Base-by-base conservation (phyloP, 2,888 invertebrate genomes). In the Athrips mouffetella region DNA sequence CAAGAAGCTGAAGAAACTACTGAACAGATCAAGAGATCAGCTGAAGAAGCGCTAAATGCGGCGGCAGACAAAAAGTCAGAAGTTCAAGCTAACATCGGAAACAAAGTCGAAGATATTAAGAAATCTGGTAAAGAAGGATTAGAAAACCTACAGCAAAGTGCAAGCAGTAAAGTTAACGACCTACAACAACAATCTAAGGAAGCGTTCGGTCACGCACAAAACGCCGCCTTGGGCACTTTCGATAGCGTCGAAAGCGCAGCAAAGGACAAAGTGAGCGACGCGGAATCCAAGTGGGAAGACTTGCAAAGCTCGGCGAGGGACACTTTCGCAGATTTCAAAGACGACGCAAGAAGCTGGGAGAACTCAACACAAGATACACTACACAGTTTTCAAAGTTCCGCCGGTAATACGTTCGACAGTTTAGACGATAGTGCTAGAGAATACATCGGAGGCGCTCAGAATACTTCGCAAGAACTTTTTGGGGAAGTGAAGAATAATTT, bases 321-420 rank as follows among this genome's bases (percentile, higher is more conserved):
- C 49, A 87, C 87, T 15, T 86, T 67, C 59, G 87, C 86, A 8
- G 81, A 78, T 35, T 70, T 81, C 51, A 77, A 67, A 52, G 86
- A 87, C 52, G 86, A 87, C 50, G 73, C 74, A n/a, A 70, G 77
- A 53, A 80, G 81, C 44, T 58, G 82, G 46, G 86, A 82, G 48
- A 84, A 65, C 57, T 86, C 86, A 2, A 74, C 83, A 1, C 86
- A 87, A 54, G 87, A 87, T 47, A 88, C 87, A 23, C 54, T 88
- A 54, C 83, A 80, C 53, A 87, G 87, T 57, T 85, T 88, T 66
- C 88, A 87, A 59, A 88, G 87, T 60, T 88, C 88, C 2, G 86
- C 88, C 1, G 87, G 87, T 3, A 82, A 88, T 49, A 88, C 87
- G 1, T 88, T 87, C 44, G 88, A 86, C 45, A 87, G 87, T 55